Evolutionary conservation across 1,140 invertebrate genomes (phyloP).

Genomic region (Hyles euphorbiae): DNA sequence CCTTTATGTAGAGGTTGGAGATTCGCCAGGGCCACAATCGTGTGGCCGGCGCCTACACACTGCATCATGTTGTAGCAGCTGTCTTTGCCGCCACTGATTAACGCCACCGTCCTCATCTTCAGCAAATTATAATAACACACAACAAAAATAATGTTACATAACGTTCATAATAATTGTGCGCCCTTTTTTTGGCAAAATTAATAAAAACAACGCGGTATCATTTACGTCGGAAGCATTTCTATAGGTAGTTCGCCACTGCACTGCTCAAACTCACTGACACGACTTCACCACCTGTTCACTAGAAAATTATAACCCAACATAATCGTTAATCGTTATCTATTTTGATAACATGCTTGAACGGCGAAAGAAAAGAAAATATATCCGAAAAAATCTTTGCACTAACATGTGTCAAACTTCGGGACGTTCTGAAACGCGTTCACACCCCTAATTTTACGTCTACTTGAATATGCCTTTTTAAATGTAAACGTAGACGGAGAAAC

Average conservation of each 20-base stretch:
- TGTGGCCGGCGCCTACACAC: slow-evolving; percentile 96
- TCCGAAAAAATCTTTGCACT: slow-evolving; percentile 27
- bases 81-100: slow-evolving; percentile 98
- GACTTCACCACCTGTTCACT: slow-evolving; percentile 28
- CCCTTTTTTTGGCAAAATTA: slow-evolving; percentile 49
- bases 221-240: slow-evolving; percentile 49
- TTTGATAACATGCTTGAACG: slow-evolving; percentile 58
- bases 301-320: slow-evolving; percentile 35
- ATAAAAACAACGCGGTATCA: slow-evolving; percentile 50
- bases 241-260: slow-evolving; percentile 17
- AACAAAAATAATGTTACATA: slow-evolving; percentile 61
- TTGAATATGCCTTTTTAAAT: no score
- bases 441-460: neutral
- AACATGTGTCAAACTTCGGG: slow-evolving; percentile 25
- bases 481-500: no score
- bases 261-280: slow-evolving; percentile 16
- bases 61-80: slow-evolving; percentile 99
- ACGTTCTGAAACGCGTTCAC: slow-evolving; percentile 12
- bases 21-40: slow-evolving; percentile 97
- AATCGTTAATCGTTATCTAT: slow-evolving; percentile 61
- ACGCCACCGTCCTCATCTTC: slow-evolving; percentile 90
- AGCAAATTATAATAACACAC: slow-evolving; percentile 36
- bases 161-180: slow-evolving; percentile 54
- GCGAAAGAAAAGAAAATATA: slow-evolving; percentile 43
- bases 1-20: slow-evolving; percentile 91